These are phyloP conservation scores for Microplitis deprimator DNA, from an alignment of 2,888 invertebrate genomes.

Conservation along the genomic window DNA sequence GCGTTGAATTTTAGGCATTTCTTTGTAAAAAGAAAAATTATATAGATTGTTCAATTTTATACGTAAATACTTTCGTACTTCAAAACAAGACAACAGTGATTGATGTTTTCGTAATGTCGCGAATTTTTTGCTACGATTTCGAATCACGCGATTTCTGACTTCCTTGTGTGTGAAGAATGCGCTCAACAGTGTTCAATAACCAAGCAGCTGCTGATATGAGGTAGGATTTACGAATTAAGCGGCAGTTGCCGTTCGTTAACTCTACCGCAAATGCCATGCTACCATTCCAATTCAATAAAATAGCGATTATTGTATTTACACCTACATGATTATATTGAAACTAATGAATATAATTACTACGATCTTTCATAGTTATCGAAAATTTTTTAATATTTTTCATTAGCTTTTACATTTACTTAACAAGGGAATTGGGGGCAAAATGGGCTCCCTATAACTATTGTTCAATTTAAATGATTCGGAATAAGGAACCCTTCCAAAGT, in stretches of 20 bases:
- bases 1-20: neutral
- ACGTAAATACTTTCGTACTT: neutral
- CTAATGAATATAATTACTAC: neutral
- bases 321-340: neutral
- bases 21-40: neutral
- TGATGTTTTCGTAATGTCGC: slow-evolving; percentile 14
- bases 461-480: no score
- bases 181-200: slow-evolving; percentile 25
- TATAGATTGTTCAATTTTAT: neutral
- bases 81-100: slow-evolving; percentile 15
- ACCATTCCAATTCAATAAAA: neutral
- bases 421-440: no score
- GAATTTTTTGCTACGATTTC: slow-evolving; percentile 17
- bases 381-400: no score
- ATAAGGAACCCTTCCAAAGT: no score
- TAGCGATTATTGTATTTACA: neutral
- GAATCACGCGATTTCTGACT: slow-evolving; percentile 26
- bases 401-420: no score
- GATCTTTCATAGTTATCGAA: no score
- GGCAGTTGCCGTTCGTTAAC: neutral
- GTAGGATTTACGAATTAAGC: neutral
- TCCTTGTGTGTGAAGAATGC: slow-evolving; percentile 21
- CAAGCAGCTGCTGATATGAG: slow-evolving; percentile 13
- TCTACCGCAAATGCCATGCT: neutral
- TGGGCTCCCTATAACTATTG: no score